Evolutionary conservation across 1,140 invertebrate genomes (phyloP), one percentile per base, ranked within the genome.

Genomic region (Eupristina koningsbergeri): DNA sequence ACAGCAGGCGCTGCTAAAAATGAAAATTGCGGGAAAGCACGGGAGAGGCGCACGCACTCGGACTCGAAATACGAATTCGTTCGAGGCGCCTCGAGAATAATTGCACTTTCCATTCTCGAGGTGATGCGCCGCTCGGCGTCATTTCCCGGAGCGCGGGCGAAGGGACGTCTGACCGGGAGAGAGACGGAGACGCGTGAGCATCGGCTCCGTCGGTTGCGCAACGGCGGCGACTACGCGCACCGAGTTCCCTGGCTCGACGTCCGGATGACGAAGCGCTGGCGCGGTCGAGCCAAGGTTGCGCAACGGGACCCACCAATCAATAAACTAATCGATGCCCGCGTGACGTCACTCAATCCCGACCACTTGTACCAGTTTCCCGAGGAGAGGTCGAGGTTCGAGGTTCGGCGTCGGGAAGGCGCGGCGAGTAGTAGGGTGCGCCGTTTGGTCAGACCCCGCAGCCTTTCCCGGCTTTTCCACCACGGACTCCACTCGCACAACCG

Each of bases 321-420:
- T 85, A 85, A 85, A 82, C 39, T 83, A 86, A 86, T 86, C 84
- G 81, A 85, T 85, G 61, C 31, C n/a, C 53, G 61, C 73, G 86
- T 71, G 82, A 84, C 78, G 71, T 61, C 22, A 63, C 53, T 75
- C 83, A 87, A 87, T 87, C 83, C 77, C 80, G 80, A 64, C 84
- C 86, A 87, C 84, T 87, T 86, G 86, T 81, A 83, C 80, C 80
- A 86, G 85, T 86, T 83, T 85, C 39, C 31, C 81, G 34, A 19
- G 17, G 74, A 29, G 73, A 73, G 11, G 36, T 17, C 22, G 22
- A 29, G 22, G 76, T 3, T 34, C 8, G 53, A 9, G 76, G n/a
- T 13, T 19, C 22, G 50, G 22, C 75, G 31, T 39, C 53, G 75
- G 29, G 47, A 9, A 45, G 6, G 7, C 34, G 47, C 69, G 47